Conservation (phyloP, 2,113 vertebrate species). For the Prunella himalayana region DNA sequence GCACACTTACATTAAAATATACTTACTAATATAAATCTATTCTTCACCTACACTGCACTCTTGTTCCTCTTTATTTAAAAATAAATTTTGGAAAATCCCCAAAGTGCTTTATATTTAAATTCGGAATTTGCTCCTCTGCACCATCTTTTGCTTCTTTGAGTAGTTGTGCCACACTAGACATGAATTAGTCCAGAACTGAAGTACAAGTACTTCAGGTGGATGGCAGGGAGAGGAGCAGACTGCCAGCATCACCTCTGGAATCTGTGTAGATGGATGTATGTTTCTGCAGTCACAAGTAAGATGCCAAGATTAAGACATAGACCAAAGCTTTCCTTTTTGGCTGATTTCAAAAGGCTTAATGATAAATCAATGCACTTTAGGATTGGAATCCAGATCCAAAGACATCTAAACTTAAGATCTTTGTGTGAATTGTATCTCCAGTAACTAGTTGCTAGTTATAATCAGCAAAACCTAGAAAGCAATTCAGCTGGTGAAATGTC, state of each 20-base stretch:
- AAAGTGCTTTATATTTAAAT: background rate
- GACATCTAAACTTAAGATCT: background rate
- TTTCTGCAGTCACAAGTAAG: accelerated
- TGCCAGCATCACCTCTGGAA: background rate
- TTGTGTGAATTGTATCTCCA: background rate
- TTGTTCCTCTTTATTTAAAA: background rate
- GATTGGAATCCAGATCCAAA: background rate
- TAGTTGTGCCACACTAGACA: background rate
- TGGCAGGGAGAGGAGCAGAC: background rate
- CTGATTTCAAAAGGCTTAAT: background rate
- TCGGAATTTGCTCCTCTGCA: background rate
- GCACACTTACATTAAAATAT: too few relatives aligned
- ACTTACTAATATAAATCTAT: background rate
- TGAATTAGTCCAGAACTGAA: background rate
- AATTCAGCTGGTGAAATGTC: background rate
- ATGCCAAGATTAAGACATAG: background rate
- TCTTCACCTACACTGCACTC: background rate
- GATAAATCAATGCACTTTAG: background rate
- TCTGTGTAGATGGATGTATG: background rate
- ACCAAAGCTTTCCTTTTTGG: background rate
- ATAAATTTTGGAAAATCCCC: background rate
- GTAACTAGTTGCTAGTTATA: background rate
- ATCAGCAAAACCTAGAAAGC: background rate
- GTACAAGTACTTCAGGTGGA: background rate
- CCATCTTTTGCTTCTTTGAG: background rate